Percentiles rank a stretch among this genome's conserved stretches.
Evolutionary conservation across 2,888 invertebrate genomes (phyloP).

Genomic region (Scaptodrosophila latifasciaeformis): DNA sequence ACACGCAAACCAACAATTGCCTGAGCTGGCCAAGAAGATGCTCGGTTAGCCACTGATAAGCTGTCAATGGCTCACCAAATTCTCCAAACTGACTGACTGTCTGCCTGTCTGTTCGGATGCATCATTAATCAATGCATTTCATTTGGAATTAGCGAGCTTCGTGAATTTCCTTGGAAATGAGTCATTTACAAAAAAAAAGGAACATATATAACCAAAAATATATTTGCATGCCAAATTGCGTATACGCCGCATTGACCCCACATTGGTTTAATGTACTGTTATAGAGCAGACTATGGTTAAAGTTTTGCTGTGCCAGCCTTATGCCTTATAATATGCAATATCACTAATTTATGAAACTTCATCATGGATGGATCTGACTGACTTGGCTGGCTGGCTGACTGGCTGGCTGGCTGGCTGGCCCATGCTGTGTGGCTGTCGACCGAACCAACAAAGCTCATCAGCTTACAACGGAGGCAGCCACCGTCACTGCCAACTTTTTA

Average conservation of each 20-base stretch:
- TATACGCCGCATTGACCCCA: slow-evolving; percentile 58
- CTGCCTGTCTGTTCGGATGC: slow-evolving; percentile 34
- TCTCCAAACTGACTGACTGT: slow-evolving; percentile 39
- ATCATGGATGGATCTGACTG: slow-evolving; percentile 6
- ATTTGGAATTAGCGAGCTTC: slow-evolving; percentile 24
- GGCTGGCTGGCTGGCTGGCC: slow-evolving; percentile 14
- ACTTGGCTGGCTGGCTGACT: slow-evolving; percentile 44
- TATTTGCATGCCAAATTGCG: slow-evolving; percentile 51
- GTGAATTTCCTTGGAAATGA: slow-evolving; percentile 50
- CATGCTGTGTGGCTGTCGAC: slow-evolving; percentile 7
- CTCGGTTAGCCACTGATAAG: slow-evolving; percentile 43
- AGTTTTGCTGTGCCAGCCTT: background rate
- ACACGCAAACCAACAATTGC: slow-evolving; percentile 66
- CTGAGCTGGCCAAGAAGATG: slow-evolving; percentile 11
- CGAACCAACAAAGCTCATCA: no score
- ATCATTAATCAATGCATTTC: slow-evolving; percentile 62
- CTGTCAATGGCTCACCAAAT: slow-evolving; percentile 44
- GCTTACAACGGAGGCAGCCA: no score
- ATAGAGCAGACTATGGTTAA: background rate
- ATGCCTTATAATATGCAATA: slow-evolving; percentile 56
- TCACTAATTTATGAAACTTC: slow-evolving; percentile 62
- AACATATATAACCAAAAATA: no score
- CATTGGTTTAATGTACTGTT: slow-evolving; percentile 3
- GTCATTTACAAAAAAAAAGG: slow-evolving; percentile 7
- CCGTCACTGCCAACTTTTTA: no score